These are phyloP conservation scores for Acronicta psi DNA, from an alignment of 2,888 invertebrate species.

Conservation along the genomic window DNA sequence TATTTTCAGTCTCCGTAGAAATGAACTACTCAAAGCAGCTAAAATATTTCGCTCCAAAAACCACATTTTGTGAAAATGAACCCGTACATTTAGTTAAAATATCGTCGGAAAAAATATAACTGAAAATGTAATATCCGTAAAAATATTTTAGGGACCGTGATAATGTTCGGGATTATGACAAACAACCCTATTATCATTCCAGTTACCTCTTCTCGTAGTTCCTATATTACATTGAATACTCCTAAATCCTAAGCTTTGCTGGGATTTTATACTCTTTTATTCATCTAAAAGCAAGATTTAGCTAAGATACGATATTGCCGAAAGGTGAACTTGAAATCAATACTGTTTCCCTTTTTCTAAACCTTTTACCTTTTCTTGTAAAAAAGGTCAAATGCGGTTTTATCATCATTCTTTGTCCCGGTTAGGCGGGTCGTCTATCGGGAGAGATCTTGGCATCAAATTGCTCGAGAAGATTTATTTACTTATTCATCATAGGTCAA, in stretches of 20 bases:
- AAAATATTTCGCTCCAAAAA: constrained; percentile 25
- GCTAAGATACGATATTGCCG: constrained; percentile 34
- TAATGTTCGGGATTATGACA: constrained; percentile 45
- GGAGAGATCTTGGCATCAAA: constrained; percentile 38
- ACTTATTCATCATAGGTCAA: constrained; percentile 29
- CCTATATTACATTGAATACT: constrained; percentile 37
- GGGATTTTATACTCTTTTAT: constrained; percentile 31
- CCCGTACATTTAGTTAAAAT: constrained; percentile 25
- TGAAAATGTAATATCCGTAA: constrained; percentile 31
- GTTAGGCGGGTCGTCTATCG: constrained; percentile 40
- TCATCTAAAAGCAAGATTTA: constrained; percentile 37
- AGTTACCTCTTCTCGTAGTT: constrained; percentile 32
- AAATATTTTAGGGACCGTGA: constrained; percentile 47
- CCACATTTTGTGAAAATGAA: constrained; percentile 27
- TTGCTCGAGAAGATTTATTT: constrained; percentile 51
- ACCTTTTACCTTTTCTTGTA: constrained; percentile 53
- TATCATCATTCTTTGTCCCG: constrained; percentile 48
- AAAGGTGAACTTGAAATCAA: constrained; percentile 54
- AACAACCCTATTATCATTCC: constrained; percentile 45
- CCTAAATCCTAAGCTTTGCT: constrained; percentile 33
- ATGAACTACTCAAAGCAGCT: constrained; percentile 22
- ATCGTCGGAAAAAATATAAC: constrained; percentile 24
- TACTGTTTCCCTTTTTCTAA: constrained; percentile 44
- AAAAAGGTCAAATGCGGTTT: constrained; percentile 61
- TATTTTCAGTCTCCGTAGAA: constrained; percentile 26